Evolutionary conservation across 2,888 invertebrate species (phyloP).

Genomic region (Rhyacophila evoluta): DNA sequence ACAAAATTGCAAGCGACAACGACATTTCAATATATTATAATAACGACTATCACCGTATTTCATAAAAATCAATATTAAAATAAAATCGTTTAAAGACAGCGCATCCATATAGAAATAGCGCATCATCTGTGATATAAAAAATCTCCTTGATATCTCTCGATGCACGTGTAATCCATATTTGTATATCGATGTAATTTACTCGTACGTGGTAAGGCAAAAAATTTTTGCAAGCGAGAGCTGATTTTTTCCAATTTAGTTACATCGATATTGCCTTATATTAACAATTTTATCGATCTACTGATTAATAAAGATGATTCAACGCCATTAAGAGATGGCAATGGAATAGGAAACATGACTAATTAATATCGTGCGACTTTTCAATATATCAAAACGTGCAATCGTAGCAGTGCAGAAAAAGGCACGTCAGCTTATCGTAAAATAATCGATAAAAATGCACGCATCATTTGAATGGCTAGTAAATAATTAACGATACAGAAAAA

Average conservation of each 20-base stretch:
- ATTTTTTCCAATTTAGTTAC: background rate
- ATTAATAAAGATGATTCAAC: slow-evolving; percentile 20
- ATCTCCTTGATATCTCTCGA: background rate
- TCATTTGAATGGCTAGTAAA: no score
- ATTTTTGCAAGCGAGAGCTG: slow-evolving; percentile 25
- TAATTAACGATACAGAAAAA: no score
- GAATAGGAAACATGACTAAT: background rate
- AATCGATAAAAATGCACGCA: no score
- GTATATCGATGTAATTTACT: background rate
- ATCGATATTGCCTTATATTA: background rate
- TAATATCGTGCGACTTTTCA: background rate
- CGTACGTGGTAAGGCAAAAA: background rate
- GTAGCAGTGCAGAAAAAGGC: background rate
- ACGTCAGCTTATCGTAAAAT: background rate
- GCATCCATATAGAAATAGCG: no score
- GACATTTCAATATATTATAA: no score
- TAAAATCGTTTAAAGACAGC: no score
- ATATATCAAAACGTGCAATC: background rate
- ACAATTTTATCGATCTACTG: background rate
- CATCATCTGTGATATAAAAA: background rate
- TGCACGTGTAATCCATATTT: background rate
- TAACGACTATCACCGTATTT: no score
- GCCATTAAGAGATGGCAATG: background rate
- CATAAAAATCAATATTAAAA: no score
- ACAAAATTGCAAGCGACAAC: no score